Evolutionary conservation across 2,888 invertebrate species (phyloP).

Genomic region (Mythimna vitellina): DNA sequence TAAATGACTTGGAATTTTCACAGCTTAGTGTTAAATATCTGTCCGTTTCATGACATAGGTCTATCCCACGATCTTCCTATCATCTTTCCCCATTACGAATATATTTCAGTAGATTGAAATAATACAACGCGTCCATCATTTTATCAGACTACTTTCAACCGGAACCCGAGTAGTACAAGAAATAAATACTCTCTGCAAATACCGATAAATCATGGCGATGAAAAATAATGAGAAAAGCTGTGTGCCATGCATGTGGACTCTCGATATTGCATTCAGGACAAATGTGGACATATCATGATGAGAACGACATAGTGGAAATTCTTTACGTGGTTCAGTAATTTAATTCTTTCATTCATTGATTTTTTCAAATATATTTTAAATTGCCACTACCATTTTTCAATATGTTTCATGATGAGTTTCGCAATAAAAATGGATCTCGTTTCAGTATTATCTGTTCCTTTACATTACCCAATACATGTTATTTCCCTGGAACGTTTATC

Average conservation of each 20-base stretch:
- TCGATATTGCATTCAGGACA: constrained; percentile 37
- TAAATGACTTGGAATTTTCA: too few species aligned
- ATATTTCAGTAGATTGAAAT: constrained; percentile 34
- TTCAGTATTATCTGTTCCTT: constrained; percentile 11
- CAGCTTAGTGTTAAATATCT: neutral
- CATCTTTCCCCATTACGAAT: constrained; percentile 12
- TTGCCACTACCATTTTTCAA: neutral
- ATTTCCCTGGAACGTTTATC: constrained; percentile 21
- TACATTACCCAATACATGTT: neutral
- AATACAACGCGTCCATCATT: constrained; percentile 42
- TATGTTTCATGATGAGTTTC: constrained; percentile 2
- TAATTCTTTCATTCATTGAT: neutral
- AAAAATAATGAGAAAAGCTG: constrained; percentile 38
- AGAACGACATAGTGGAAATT: constrained; percentile 9
- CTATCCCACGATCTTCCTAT: constrained; percentile 22
- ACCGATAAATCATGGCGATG: constrained; percentile 48
- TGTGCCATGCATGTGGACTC: constrained; percentile 23
- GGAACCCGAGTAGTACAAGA: constrained; percentile 20
- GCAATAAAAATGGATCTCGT: constrained; percentile 8
- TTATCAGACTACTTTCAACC: constrained; percentile 26
- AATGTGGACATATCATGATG: constrained; percentile 34
- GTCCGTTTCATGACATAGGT: constrained; percentile 11
- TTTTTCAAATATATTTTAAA: neutral
- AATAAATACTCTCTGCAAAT: constrained; percentile 41
- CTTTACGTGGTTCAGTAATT: constrained; percentile 20